Evolutionary conservation across 2,113 vertebrate genomes (phyloP), one percentile per base, ranked within the genome.

Genomic region (Bombycilla garrulus): DNA sequence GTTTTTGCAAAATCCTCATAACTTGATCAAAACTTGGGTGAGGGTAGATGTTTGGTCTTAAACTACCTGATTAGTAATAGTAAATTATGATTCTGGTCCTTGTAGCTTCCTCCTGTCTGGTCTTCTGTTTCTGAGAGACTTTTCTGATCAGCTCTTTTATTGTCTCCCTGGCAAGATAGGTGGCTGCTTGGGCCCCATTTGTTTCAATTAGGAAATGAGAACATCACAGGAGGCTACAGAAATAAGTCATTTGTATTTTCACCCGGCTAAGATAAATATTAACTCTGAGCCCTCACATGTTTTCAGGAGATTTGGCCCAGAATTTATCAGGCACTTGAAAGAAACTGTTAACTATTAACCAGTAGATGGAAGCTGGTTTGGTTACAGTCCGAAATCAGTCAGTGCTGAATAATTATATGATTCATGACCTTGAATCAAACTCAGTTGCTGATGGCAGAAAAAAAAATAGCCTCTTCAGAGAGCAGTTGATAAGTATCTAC

Each of bases 271-370:
- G 96, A 85, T 92, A 96, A 97, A 96, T 54, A 86, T 95, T 96
- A 93, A 96, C 69, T 54, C 33, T 58, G 56, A 93, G 61, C 45
- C 17, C 20, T 90, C 58, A 65, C 1, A 53, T 86, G 51, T 92
- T 84, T 93, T 85, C 81, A 67, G 26, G 38, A 48, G 50, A 73
- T 57, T 40, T 80, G 88, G 56, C 33, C 18, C 66, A 78, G 87
- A 88, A 87, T 69, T 92, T 71, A 60, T 86, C 73, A 92, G 74
- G 57, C 67, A 73, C 29, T 83, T 80, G 40, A 85, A 88, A 90
- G 62, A 91, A 89, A 65, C 85, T 93, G 71, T 93, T 90, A 97
- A 96, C 54, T 95, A 80, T 88, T 94, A 92, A 95, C 92, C 42
- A 86, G 73, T 44, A 77, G 62, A 31, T 33, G 36, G 23, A 77